Evolutionary conservation across 2,113 vertebrate genomes (phyloP).

Genomic region (Indicator maculatus): DNA sequence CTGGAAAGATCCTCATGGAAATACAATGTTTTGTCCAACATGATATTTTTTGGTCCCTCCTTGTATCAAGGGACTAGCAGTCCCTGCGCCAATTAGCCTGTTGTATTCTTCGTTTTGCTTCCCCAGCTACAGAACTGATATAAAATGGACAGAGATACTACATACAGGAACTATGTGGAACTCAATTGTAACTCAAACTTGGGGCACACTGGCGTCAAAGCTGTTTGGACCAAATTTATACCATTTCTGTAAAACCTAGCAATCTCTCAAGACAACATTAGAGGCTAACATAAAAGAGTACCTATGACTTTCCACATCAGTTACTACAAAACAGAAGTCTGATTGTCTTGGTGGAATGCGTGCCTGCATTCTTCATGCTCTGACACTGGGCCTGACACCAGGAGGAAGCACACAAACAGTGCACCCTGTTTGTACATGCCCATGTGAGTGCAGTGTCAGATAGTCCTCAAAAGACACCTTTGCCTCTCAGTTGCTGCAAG

Average conservation of each 20-base stretch:
- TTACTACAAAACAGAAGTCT: background rate
- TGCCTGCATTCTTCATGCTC: background rate
- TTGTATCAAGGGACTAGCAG: background rate
- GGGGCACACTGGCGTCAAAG: rapidly evolving
- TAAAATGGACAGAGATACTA: background rate
- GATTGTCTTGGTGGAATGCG: background rate
- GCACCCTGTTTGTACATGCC: background rate
- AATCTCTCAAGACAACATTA: background rate
- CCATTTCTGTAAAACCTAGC: background rate
- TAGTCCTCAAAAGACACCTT: background rate
- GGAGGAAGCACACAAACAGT: background rate
- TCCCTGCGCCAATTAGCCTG: rapidly evolving
- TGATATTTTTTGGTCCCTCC: background rate
- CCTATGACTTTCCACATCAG: background rate
- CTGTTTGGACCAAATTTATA: background rate
- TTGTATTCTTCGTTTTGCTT: background rate
- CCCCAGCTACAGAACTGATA: background rate
- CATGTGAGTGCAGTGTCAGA: background rate
- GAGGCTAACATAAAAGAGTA: background rate
- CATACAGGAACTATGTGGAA: background rate
- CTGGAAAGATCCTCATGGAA: background rate
- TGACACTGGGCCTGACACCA: background rate
- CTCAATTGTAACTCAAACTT: background rate
- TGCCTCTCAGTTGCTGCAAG: background rate
- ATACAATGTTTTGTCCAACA: background rate